Percentiles rank a stretch among this genome's conserved stretches.
Evolutionary conservation across 1,140 invertebrate species (phyloP).

Genomic region (Drosophila yakuba): DNA sequence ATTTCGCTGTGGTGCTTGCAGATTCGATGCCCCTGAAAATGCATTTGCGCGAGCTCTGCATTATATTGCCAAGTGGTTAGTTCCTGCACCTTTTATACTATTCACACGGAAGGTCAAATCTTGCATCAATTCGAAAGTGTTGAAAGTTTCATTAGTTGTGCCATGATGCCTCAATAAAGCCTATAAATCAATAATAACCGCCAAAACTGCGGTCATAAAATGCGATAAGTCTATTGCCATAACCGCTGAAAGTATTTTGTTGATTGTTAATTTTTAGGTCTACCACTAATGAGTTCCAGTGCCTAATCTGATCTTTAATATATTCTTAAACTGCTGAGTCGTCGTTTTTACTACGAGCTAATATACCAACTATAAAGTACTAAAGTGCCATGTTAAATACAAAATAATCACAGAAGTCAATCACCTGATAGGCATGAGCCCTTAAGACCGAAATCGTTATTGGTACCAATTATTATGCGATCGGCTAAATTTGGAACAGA

Average conservation of each 20-base stretch:
- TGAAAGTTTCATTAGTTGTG: conserved; percentile 14
- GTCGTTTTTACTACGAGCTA: neutral
- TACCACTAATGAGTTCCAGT: too few relatives aligned
- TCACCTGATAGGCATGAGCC: conserved; percentile 1
- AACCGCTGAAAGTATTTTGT: neutral
- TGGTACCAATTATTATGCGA: conserved; percentile 3
- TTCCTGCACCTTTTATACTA: neutral
- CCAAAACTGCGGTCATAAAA: conserved; percentile 2
- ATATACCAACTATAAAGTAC: neutral
- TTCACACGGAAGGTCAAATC: conserved; percentile 13
- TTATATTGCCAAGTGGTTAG: conserved; percentile 7
- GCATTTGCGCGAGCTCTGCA: neutral
- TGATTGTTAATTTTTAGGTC: too few relatives aligned
- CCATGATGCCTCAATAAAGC: conserved; percentile 17
- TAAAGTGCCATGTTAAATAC: too few relatives aligned
- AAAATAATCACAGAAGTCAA: neutral
- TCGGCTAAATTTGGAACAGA: conserved; percentile 20
- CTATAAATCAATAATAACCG: conserved; percentile 5
- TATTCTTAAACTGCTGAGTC: neutral
- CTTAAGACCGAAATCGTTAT: conserved; percentile 4
- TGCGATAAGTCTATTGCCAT: conserved; percentile 6
- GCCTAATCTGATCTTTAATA: neutral
- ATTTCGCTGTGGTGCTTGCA: conserved; percentile 43
- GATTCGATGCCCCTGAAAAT: conserved; percentile 15
- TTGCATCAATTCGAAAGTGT: conserved; percentile 1